These are phyloP conservation scores for Ptycholaimellus sp. DNA, from an alignment of 2,888 invertebrate species.

Conservation along the genomic window DNA sequence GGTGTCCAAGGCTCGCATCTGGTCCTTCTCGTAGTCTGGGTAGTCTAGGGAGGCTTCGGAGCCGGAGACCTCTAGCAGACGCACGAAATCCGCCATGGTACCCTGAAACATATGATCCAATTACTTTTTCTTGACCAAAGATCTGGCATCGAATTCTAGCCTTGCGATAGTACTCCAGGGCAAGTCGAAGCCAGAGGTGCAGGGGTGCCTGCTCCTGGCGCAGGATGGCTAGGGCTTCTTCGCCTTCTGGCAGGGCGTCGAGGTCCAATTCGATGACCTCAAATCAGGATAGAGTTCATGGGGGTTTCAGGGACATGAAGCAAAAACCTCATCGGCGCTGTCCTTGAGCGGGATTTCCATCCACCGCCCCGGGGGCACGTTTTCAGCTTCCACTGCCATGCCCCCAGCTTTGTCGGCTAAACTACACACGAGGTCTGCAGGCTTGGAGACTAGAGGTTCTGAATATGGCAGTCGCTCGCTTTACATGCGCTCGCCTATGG, in stretches of 20 bases:
- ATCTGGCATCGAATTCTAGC: not conserved
- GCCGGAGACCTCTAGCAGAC: slow-evolving; percentile 65
- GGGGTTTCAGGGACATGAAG: too few relatives aligned
- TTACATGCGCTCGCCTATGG: too few relatives aligned
- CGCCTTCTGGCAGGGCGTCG: slow-evolving; percentile 76
- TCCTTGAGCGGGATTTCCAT: slow-evolving; percentile 16
- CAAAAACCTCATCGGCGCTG: slow-evolving; percentile 16
- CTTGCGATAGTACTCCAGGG: slow-evolving; percentile 31
- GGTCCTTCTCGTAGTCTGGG: slow-evolving; percentile 69
- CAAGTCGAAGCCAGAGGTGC: slow-evolving; percentile 79
- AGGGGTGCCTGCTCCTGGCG: slow-evolving; percentile 76
- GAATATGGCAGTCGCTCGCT: too few relatives aligned
- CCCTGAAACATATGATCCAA: slow-evolving; percentile 33
- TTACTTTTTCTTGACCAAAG: not conserved
- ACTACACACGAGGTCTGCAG: too few relatives aligned
- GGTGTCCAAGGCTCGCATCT: slow-evolving; percentile 90
- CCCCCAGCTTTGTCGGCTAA: too few relatives aligned
- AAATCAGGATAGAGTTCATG: slow-evolving; percentile 6
- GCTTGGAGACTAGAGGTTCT: too few relatives aligned
- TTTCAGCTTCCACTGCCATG: too few relatives aligned
- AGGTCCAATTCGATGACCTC: slow-evolving; percentile 86
- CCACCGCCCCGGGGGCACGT: too few relatives aligned
- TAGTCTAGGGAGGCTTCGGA: slow-evolving; percentile 61
- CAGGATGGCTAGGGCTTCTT: slow-evolving; percentile 77
- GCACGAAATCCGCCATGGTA: slow-evolving; percentile 72